Evolutionary conservation across 2,113 vertebrate genomes (phyloP), one percentile per base, ranked within the genome.

Genomic region (Callorhinus ursinus): DNA sequence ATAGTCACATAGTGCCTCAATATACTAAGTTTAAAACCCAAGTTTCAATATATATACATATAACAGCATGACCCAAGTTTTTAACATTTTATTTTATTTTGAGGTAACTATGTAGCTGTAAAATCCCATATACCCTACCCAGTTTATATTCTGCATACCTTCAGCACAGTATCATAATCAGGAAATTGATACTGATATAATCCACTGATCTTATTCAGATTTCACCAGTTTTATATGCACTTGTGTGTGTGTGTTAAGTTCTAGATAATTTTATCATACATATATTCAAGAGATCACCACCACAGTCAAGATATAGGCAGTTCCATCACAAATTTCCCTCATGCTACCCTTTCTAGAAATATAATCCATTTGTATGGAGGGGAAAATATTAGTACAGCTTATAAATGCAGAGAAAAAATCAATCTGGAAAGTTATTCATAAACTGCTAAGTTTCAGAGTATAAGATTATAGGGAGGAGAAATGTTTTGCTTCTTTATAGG

Each of bases 1-100:
- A 33, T 72, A 96, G 15, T n/a, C 33, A 86, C 71, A 88, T 42
- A 67, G 18, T 76, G 15, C 63, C 57, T 79, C 59, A 74, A n/a
- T n/a, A 59, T 16, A 80, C 22, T 59, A 96, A 93, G 46, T 57
- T 93, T 71, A 85, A 96, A 97, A 81, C 19, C 1, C 36, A 93
- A 83, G 8, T 18, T 90, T 14, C 2, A 49, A 72, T 33, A 24
- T 69, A 39, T 42, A 7, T 61, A 39, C 57, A 33, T 84, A 24
- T 74, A 69, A 81, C 36, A 18, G 15, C 21, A 88, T 11, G 4
- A 79, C 13, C 26, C 69, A 90, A 36, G 83, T 83, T 90, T 95
- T 94, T 39, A 76, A 84, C 14, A 46, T 84, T 76, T 19, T n/a
- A 53, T 84, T 94, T 88, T 79, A 53, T 84, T 94, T 88, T 79